phyloP scores from a whole-genome alignment of 2,888 invertebrate species.

The Cheilosia grossa region DNA sequence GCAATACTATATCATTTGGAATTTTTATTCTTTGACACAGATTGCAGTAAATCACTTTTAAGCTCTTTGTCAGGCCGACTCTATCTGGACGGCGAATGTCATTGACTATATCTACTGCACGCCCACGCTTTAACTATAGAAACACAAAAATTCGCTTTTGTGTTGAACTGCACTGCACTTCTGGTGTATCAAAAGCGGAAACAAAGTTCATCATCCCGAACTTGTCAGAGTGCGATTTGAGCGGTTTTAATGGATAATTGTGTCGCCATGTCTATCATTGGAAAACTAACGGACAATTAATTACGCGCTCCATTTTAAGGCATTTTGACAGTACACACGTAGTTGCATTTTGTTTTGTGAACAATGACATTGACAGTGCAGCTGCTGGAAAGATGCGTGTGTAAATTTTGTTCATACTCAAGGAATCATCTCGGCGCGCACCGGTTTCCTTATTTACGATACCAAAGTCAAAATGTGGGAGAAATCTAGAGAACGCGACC shows the following conservation, averaged over 20 bases:
- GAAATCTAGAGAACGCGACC: conserved; percentile 64
- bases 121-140: conserved; percentile 59
- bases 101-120: conserved; percentile 47
- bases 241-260: conserved; percentile 38
- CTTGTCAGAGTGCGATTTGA: conserved; percentile 67
- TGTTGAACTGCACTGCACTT: not conserved
- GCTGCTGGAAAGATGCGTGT: conserved; percentile 47
- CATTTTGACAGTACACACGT: conserved; percentile 37
- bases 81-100: conserved; percentile 44
- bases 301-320: conserved; percentile 61
- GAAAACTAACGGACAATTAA: conserved; percentile 54
- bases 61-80: conserved; percentile 55
- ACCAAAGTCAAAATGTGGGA: conserved; percentile 73
- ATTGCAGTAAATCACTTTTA: conserved; percentile 64
- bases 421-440: conserved; percentile 31
- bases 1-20: conserved; percentile 61
- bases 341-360: conserved; percentile 17
- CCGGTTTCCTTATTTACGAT: conserved; percentile 66
- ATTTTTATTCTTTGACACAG: conserved; percentile 63
- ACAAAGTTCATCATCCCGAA: conserved; percentile 57
- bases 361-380: conserved; percentile 51
- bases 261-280: conserved; percentile 61
- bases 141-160: conserved; percentile 29
- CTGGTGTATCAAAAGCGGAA: conserved; percentile 57
- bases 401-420: conserved; percentile 38